A percentile compares a stretch with the other conserved stretches of the same genome.
phyloP scores from a whole-genome alignment of 2,888 invertebrate genomes.

The Parnassius smintheus region DNA sequence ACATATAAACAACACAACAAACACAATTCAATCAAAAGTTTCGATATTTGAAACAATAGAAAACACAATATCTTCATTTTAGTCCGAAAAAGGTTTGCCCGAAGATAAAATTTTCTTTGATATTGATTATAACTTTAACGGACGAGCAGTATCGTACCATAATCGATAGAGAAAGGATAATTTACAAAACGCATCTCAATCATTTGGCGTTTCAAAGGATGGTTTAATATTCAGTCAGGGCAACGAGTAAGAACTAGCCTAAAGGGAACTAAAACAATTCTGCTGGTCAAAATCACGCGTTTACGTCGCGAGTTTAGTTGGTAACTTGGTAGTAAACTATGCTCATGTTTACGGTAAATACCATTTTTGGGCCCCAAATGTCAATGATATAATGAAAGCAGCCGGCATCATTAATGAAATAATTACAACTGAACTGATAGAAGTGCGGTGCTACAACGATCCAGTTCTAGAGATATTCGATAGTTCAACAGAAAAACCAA shows the following conservation, averaged over 20 bases:
- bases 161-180: constrained; percentile 52
- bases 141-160: constrained; percentile 36
- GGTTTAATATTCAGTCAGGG: constrained; percentile 44
- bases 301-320: constrained; percentile 48
- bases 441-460: constrained; percentile 52
- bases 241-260: constrained; percentile 44
- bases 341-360: constrained; percentile 57
- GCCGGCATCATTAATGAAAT: constrained; percentile 52
- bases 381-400: constrained; percentile 55
- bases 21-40: constrained; percentile 36
- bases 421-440: constrained; percentile 49
- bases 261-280: constrained; percentile 45
- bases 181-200: constrained; percentile 33
- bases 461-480: constrained; percentile 49
- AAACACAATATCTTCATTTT: constrained; percentile 45
- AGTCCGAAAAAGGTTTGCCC: constrained; percentile 49
- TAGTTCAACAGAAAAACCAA: constrained; percentile 38
- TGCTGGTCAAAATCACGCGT: constrained; percentile 50
- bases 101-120: constrained; percentile 45
- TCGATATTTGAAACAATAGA: constrained; percentile 42
- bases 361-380: constrained; percentile 59
- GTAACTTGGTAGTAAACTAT: constrained; percentile 54
- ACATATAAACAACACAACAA: constrained; percentile 52
- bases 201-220: constrained; percentile 41
- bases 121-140: constrained; percentile 43